Percentiles rank a stretch among this genome's conserved stretches.
phyloP scores from a whole-genome alignment of 2,113 vertebrate genomes.

The Patagioenas fasciata region DNA sequence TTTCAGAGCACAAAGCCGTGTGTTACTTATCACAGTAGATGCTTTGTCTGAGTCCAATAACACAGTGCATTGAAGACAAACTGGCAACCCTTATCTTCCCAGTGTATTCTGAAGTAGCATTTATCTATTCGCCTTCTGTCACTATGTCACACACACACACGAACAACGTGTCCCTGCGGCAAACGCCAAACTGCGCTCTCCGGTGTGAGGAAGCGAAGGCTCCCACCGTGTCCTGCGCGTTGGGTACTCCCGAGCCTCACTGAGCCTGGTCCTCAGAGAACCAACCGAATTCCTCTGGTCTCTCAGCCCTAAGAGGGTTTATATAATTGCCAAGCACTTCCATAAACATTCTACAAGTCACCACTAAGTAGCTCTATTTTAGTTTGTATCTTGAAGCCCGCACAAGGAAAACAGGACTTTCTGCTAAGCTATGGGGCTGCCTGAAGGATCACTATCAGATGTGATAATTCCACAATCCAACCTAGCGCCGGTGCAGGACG shows the following conservation, averaged over 20 bases:
- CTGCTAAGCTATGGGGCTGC: background rate
- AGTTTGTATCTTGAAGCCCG: background rate
- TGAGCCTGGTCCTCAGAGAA: background rate
- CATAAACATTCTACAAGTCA: background rate
- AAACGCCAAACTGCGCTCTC: background rate
- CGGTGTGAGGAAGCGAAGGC: background rate
- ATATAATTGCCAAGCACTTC: background rate
- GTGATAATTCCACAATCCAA: background rate
- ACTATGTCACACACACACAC: background rate
- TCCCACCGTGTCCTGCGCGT: background rate
- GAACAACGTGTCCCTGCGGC: background rate
- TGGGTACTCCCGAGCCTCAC: background rate
- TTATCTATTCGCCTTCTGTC: background rate
- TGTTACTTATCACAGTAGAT: slow-evolving; percentile 43
- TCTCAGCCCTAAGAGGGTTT: background rate
- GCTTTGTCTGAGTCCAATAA: slow-evolving; percentile 38
- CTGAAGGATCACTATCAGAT: background rate
- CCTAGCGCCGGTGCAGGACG: background rate
- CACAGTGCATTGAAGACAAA: slow-evolving; percentile 14
- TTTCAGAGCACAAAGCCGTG: slow-evolving; percentile 13
- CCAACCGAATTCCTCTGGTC: background rate
- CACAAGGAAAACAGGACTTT: background rate
- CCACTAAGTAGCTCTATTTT: background rate
- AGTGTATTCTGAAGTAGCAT: slow-evolving; percentile 3
- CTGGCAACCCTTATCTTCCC: slow-evolving; percentile 36